phyloP scores from a whole-genome alignment of 2,888 invertebrate species.

The Pterostichus niger region DNA sequence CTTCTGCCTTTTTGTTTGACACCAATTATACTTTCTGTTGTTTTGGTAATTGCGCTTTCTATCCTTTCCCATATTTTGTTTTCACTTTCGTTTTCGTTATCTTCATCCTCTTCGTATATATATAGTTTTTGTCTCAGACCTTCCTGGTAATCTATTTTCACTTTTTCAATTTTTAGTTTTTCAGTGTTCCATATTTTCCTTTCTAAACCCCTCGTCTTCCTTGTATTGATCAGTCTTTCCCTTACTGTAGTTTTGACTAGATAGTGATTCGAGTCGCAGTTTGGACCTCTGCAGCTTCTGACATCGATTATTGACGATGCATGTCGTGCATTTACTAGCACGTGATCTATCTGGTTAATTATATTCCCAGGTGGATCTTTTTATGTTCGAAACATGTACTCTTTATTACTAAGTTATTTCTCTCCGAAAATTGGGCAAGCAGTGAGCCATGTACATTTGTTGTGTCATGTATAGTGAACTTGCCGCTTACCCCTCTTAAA shows the following conservation, averaged over 20 bases:
- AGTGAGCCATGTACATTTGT: background rate
- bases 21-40: background rate
- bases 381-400: constrained; percentile 9
- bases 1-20: background rate
- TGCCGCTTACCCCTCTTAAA: background rate
- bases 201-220: background rate
- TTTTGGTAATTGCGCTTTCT: background rate
- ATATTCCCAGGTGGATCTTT: background rate
- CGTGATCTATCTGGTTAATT: background rate
- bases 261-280: background rate
- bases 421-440: background rate
- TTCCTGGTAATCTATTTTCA: background rate
- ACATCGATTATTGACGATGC: background rate
- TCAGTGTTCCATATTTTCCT: background rate
- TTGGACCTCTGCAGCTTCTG: background rate
- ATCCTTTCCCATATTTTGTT: background rate
- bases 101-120: too few species aligned
- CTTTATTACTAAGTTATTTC: background rate
- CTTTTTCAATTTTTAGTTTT: background rate
- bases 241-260: background rate
- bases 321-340: background rate
- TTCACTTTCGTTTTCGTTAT: background rate
- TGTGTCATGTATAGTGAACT: background rate
- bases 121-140: background rate
- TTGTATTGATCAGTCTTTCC: background rate